Conservation (phyloP, 64 coral and sea anemone species). For the Cladopsammia gracilis region DNA sequence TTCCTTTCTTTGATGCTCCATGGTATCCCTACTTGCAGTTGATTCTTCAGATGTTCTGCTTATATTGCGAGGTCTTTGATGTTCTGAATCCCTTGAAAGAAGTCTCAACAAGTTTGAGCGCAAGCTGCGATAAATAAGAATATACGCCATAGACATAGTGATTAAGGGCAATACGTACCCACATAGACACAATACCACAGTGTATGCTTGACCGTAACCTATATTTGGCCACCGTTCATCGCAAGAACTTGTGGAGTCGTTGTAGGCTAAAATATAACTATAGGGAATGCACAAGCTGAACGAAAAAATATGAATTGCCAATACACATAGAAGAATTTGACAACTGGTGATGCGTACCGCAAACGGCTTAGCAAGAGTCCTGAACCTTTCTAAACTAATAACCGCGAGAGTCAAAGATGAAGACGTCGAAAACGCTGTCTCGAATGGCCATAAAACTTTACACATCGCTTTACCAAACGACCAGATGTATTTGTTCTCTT, state of each 20-base stretch:
- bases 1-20: constrained; percentile 19
- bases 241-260: not conserved
- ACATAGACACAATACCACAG: constrained; percentile 48
- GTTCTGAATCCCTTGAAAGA: not conserved
- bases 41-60: not conserved
- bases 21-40: not conserved
- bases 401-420: constrained; percentile 62
- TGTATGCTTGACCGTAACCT: constrained; percentile 58
- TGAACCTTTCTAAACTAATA: constrained; percentile 63
- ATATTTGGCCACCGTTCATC: constrained; percentile 54
- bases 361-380: constrained; percentile 48
- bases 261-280: constrained; percentile 20
- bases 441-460: constrained; percentile 70
- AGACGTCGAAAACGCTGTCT: constrained; percentile 48
- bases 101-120: constrained; percentile 15
- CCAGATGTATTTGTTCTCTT: constrained; percentile 61
- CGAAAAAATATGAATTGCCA: constrained; percentile 14
- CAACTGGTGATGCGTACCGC: constrained; percentile 1
- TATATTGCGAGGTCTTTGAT: not conserved
- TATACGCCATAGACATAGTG: constrained; percentile 47
- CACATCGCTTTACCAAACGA: constrained; percentile 57
- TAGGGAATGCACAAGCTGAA: constrained; percentile 53
- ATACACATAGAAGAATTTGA: not conserved
- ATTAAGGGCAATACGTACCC: constrained; percentile 63
- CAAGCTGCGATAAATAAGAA: constrained; percentile 35